Base-by-base conservation (phyloP, 30 jellyfish, hydroid and myxozoan species). In the Phacellophora camtschatica region DNA sequence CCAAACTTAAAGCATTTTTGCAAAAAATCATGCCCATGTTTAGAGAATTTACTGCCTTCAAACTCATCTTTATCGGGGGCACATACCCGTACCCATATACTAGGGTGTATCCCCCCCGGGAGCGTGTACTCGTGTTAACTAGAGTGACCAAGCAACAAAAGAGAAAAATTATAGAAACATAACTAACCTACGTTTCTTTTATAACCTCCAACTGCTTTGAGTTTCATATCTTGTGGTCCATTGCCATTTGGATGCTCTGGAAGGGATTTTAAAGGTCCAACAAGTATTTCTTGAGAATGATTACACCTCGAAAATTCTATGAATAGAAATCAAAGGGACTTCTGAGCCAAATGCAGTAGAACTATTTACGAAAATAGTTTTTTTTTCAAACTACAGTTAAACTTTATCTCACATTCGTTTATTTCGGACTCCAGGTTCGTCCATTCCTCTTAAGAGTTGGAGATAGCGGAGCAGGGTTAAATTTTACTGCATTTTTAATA, bases 241-340 rank as follows among this genome's bases (percentile, higher is more conserved):
- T 94, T 94, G 33, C 99, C 99, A 49, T 94, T 77, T 20, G 96
- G 99, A 55, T 94, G 85, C 49, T 94, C 96, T 57, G 99, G 99
- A 27, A 94, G 83, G 56, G 90, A 68, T 37, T 94, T 97, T 48
- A 94, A 69, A 41, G 99, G 99, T 50, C 99, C 99, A n/a, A 94
- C 96, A 15, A 94, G 89, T 23, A 94, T 84, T 42, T 94, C 97
- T 45, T 94, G 96, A 8, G 95, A 61, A 48, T 84, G 85, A 29
- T 45, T 84, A 68, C 88, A 84, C 63, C 95, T 62, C 68, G 77
- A 19, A 75, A 70, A 84, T 31, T 84, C 86, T 84, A 61, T 53
- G 57, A 51, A 55, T 29, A 71, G 36, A 48, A 71, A 71, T 46
- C 33, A 55, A 71, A 50, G 82, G 82, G 30, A 68, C 36, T 18